These are phyloP conservation scores for Spheniscus mendiculus DNA, from an alignment of 2,113 vertebrate species.

Conservation along the genomic window DNA sequence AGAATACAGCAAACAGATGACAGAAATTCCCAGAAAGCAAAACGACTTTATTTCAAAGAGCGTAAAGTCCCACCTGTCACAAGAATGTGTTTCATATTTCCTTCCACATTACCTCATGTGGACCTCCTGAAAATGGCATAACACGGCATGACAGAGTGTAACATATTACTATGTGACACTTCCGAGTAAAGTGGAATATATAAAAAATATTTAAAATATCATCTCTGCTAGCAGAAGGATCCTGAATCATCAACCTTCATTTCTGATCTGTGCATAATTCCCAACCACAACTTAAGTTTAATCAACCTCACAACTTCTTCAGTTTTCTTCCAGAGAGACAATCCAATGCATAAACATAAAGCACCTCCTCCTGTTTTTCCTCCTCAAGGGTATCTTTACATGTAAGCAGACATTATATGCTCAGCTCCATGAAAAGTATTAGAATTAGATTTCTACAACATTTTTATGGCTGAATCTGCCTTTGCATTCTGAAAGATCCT, in stretches of 20 bases:
- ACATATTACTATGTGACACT: background rate
- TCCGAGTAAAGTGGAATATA: background rate
- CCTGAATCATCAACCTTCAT: slow-evolving; percentile 18
- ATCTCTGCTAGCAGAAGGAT: background rate
- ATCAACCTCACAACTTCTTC: slow-evolving; percentile 58
- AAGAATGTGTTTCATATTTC: background rate
- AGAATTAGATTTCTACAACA: slow-evolving; percentile 59
- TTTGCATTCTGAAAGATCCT: slow-evolving; percentile 14
- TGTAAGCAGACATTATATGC: slow-evolving; percentile 49
- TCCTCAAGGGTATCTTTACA: slow-evolving; percentile 60
- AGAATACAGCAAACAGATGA: background rate
- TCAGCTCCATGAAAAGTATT: slow-evolving; percentile 57
- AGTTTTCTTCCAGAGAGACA: slow-evolving; percentile 41
- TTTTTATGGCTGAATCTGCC: slow-evolving; percentile 39
- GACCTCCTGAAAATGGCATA: slow-evolving; percentile 6
- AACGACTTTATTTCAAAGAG: background rate
- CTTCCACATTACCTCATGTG: background rate
- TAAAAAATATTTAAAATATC: slow-evolving; percentile 11
- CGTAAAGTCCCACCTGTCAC: background rate
- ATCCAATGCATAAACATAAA: slow-evolving; percentile 72
- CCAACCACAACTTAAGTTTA: slow-evolving; percentile 60
- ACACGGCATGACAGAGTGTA: background rate
- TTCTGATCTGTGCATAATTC: slow-evolving; percentile 55
- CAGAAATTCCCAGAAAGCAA: background rate
- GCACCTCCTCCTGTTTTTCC: slow-evolving; percentile 29